Conservation (phyloP, 2,113 vertebrate species). For the Sphaerodactylus townsendi region DNA sequence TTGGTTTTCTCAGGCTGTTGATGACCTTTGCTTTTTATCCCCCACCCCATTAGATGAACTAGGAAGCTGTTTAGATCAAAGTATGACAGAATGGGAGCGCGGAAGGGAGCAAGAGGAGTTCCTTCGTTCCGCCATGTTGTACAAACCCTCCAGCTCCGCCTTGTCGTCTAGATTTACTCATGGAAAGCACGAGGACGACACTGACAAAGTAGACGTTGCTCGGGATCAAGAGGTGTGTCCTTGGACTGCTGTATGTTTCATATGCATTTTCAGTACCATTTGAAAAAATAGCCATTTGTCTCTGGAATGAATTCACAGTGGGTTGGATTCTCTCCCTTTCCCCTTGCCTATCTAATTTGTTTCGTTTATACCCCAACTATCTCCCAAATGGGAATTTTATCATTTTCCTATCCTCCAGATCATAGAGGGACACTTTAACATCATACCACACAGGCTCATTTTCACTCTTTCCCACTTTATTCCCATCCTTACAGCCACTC, state of each 20-base stretch:
- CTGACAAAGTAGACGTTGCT: slow-evolving; percentile 81
- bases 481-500: no score
- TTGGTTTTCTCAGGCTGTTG: background rate
- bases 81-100: slow-evolving; percentile 90
- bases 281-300: no score
- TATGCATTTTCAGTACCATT: background rate
- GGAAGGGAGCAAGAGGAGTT: slow-evolving; percentile 90
- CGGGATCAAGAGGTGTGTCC: slow-evolving; percentile 83
- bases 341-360: no score
- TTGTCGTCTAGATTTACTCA: slow-evolving; percentile 88
- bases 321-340: background rate
- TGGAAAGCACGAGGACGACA: slow-evolving; percentile 78
- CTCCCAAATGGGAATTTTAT: no score
- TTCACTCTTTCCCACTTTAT: no score
- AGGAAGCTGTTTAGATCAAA: slow-evolving; percentile 79
- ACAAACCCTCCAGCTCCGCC: slow-evolving; percentile 76
- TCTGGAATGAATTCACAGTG: no score
- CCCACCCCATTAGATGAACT: slow-evolving; percentile 63
- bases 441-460: no score
- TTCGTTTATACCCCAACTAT: no score
- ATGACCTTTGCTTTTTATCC: background rate
- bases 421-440: no score
- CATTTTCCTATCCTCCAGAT: no score
- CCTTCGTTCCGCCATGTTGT: slow-evolving; percentile 83
- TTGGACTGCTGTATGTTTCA: background rate